Evolutionary conservation across 2,888 invertebrate genomes (phyloP), one percentile per base, ranked within the genome.

Genomic region (Conops quadrifasciatus): DNA sequence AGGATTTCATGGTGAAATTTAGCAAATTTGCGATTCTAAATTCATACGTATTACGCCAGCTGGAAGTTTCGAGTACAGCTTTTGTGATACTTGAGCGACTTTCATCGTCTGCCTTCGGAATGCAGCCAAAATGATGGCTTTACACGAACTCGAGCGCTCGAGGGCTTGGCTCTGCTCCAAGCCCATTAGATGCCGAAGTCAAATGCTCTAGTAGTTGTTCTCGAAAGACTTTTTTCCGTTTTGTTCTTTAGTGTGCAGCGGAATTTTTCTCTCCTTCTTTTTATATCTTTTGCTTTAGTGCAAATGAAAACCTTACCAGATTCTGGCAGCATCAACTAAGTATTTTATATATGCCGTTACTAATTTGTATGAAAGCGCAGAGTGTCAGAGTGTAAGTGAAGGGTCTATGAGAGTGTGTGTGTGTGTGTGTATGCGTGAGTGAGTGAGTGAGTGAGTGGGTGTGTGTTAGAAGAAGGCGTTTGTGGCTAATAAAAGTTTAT

Each of bases 1-100:
- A 68, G 68, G 60, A 68, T 68, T 68, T 68, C 68, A 68, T 60
- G 68, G 59, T 60, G 60, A 62, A 71, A 67, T 71, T 71, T 67
- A 67, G 62, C 19, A 62, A 71, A 71, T 71, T 71, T 67, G 67
- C 56, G 62, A 71, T 59, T 63, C 67, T n/a, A 53, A 71, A 71
- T 67, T 53, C 60, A 66, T 56, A 67, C 36, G 36, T 7, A 36
- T 71, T 71, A 62, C 60, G 26, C 71, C 59, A 66, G 60, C 68
- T 60, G 51, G 28, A 68, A 53, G 36, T 56, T 60, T 60, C 21
- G 60, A 68, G 68, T 60, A 49, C 19, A 59, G 60, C 16, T 49
- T 9, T 43, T 60, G 68, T 68, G 60, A 51, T 68, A 49, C 60
- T 68, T 53, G 49, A 68, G 49, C 60, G 49, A 49, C 68, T 68